Conservation (phyloP, 2,113 vertebrate species). For the Eurystomus gularis region DNA sequence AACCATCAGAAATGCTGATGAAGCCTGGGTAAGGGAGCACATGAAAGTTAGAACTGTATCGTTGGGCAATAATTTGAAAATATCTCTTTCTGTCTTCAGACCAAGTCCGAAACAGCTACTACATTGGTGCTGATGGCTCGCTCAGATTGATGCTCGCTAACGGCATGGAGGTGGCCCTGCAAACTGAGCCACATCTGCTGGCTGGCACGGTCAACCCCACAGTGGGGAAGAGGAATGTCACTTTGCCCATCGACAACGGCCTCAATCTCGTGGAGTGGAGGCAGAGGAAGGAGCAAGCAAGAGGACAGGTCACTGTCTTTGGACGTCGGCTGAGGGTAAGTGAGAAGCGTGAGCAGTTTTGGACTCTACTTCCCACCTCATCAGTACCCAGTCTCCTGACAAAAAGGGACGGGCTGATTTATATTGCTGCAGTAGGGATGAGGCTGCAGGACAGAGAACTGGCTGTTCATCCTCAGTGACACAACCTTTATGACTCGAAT, state of each 20-base stretch:
- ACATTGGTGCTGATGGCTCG: constrained; percentile 92
- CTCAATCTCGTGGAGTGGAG: constrained; percentile 98
- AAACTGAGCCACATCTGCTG: constrained; percentile 94
- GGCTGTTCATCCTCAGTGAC: background rate
- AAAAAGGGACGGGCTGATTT: background rate
- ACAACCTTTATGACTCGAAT: background rate
- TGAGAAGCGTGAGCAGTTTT: background rate
- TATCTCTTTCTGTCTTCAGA: constrained; percentile 74
- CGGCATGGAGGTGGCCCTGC: constrained; percentile 95
- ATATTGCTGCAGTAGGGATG: background rate
- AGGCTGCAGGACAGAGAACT: background rate
- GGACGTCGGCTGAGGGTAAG: constrained; percentile 94
- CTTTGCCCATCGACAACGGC: constrained; percentile 93
- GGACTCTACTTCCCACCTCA: background rate
- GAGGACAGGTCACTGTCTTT: constrained; percentile 95
- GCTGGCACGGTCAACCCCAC: constrained; percentile 96
- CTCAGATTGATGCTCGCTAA: constrained; percentile 92
- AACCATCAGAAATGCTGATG: background rate
- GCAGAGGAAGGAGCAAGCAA: constrained; percentile 93
- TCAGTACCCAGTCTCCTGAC: background rate
- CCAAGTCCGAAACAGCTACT: constrained; percentile 98
- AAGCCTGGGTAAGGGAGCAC: background rate
- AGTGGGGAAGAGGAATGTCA: constrained; percentile 94
- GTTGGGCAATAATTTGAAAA: background rate
- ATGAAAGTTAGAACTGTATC: background rate